Conservation (phyloP, 2,797 vertebrate genomes). For the Cynodonichthys magdalenae region DNA sequence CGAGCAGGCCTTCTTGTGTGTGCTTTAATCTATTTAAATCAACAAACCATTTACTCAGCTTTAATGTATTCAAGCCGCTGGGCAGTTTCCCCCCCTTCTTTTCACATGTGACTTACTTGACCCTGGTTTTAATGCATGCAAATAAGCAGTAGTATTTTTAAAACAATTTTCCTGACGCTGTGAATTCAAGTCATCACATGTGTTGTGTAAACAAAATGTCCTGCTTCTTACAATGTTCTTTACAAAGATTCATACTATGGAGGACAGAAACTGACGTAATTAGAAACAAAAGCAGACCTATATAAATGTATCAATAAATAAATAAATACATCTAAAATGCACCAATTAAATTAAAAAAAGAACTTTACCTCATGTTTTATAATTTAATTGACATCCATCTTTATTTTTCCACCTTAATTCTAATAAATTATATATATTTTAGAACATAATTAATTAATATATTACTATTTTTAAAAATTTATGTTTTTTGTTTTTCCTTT, state of each 20-base stretch:
- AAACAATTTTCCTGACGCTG: conserved; percentile 53
- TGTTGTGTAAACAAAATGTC: conserved; percentile 12
- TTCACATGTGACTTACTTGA: conserved; percentile 73
- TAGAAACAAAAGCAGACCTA: too few species aligned
- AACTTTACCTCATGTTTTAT: too few species aligned
- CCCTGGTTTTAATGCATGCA: conserved; percentile 76
- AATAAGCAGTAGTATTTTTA: conserved; percentile 67
- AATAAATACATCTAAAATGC: too few species aligned
- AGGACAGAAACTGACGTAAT: too few species aligned
- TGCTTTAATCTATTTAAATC: conserved; percentile 78
- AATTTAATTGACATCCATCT: too few species aligned
- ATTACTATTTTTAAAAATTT: too few species aligned
- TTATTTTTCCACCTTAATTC: too few species aligned
- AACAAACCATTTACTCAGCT: conserved; percentile 78
- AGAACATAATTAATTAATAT: too few species aligned
- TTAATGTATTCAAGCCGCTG: conserved; percentile 74
- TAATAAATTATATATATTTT: too few species aligned
- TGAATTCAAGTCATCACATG: conserved; percentile 25
- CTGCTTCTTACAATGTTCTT: conserved; percentile 1
- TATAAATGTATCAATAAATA: too few species aligned
- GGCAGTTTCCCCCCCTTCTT: conserved; percentile 50
- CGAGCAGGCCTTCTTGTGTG: conserved; percentile 69
- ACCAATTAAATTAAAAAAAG: too few species aligned
- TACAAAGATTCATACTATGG: conserved; percentile 7
- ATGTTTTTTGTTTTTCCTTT: too few species aligned